These are phyloP conservation scores for Idaea dimidiata DNA, from an alignment of 2,888 invertebrate genomes.

Conservation along the genomic window DNA sequence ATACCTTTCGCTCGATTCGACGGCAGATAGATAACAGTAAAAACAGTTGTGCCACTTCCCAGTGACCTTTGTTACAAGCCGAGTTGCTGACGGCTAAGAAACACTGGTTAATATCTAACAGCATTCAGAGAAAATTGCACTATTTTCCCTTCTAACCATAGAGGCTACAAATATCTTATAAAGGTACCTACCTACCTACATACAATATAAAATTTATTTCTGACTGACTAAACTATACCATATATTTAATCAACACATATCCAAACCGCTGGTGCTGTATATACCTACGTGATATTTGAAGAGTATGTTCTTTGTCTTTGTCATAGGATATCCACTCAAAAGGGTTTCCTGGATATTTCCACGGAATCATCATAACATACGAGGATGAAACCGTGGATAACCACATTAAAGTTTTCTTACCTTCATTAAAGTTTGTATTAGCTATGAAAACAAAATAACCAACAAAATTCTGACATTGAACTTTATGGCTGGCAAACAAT, in stretches of 20 bases:
- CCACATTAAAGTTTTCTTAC: no score
- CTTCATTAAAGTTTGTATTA: conserved; percentile 15
- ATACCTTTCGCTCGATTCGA: conserved; percentile 76
- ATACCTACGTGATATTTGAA: no score
- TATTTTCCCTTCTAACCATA: conserved; percentile 16
- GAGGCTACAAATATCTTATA: conserved; percentile 15
- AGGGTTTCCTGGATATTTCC: no score
- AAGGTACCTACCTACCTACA: no score
- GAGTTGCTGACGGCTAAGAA: conserved; percentile 41
- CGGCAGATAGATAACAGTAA: conserved; percentile 66
- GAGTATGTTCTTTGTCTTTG: conserved; percentile 24
- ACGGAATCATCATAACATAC: no score
- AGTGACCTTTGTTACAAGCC: conserved; percentile 70
- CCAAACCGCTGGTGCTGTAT: conserved; percentile 21
- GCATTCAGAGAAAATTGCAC: conserved; percentile 25
- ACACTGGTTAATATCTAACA: conserved; percentile 33
- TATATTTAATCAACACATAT: neutral
- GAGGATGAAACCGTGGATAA: no score
- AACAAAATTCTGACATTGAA: conserved; percentile 58
- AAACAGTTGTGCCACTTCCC: conserved; percentile 71
- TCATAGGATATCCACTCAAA: conserved; percentile 15
- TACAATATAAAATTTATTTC: neutral
- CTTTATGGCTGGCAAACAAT: conserved; percentile 53
- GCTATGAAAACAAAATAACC: conserved; percentile 21
- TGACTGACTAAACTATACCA: neutral